A percentile compares a stretch with the other conserved stretches of the same genome.
Evolutionary conservation across 2,797 vertebrate genomes (phyloP).

Genomic region (Periparus ater): DNA sequence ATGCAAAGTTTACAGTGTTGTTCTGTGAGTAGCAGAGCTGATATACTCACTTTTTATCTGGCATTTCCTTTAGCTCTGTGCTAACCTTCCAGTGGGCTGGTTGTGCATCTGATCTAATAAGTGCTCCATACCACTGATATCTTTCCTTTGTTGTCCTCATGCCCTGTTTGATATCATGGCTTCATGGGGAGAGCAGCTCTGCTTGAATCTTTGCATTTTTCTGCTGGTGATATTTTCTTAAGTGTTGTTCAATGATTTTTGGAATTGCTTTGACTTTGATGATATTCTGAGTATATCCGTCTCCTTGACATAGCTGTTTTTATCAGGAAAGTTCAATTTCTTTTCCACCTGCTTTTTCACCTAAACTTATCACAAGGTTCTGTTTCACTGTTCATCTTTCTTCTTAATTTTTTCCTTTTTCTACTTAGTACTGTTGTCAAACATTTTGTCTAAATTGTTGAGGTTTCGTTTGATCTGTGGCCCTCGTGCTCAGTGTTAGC

Average conservation of each 20-base stretch:
- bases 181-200: not conserved
- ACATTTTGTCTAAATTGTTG: not conserved
- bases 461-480: not conserved
- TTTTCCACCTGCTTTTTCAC: not conserved
- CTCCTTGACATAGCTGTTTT: not conserved
- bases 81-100: not conserved
- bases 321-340: not conserved
- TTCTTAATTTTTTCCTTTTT: not conserved
- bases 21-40: not conserved
- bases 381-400: not conserved
- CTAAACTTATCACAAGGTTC: not conserved
- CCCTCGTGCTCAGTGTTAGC: not conserved
- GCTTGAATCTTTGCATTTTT: slow-evolving; percentile 35
- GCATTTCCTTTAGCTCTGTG: not conserved
- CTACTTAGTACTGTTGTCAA: not conserved
- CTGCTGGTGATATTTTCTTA: slow-evolving; percentile 20
- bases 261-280: slow-evolving; percentile 16
- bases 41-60: not conserved
- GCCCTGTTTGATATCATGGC: not conserved
- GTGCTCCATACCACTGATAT: not conserved
- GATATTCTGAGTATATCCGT: not conserved
- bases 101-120: not conserved
- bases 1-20: not conserved
- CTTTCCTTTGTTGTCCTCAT: not conserved
- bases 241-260: slow-evolving; percentile 5